Percentiles rank a stretch among this genome's conserved stretches.
Conservation (phyloP, 2,113 vertebrate species). For the Anthoscopus minutus region DNA sequence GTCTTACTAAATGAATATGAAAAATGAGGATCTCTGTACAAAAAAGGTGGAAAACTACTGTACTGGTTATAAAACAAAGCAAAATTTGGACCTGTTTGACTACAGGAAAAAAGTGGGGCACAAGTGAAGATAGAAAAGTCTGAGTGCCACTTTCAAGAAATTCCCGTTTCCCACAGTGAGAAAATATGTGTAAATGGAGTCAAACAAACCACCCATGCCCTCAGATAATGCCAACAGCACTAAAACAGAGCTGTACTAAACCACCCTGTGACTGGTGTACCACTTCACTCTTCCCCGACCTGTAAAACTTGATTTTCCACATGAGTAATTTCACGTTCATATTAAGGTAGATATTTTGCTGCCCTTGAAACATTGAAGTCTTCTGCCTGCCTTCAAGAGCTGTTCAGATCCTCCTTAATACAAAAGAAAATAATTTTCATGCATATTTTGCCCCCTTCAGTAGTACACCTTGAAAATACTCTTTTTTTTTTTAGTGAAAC, state of each 20-base stretch:
- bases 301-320: neutral
- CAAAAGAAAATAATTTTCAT: neutral
- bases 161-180: neutral
- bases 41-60: neutral
- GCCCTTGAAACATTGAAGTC: neutral
- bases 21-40: neutral
- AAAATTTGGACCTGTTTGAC: neutral
- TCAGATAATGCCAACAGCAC: neutral
- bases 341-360: neutral
- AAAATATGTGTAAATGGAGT: neutral
- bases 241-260: neutral
- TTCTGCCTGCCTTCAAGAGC: neutral
- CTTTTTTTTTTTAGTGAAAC: neutral
- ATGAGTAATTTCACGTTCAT: neutral
- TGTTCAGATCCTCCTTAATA: neutral
- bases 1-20: neutral
- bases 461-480: neutral
- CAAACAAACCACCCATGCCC: neutral
- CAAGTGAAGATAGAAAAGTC: neutral
- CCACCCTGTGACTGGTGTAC: neutral
- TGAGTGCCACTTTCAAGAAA: neutral
- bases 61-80: neutral
- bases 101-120: neutral
- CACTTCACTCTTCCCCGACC: neutral
- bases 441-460: neutral